phyloP scores from a whole-genome alignment of 2,888 invertebrate genomes.

The Branchellion lobata region DNA sequence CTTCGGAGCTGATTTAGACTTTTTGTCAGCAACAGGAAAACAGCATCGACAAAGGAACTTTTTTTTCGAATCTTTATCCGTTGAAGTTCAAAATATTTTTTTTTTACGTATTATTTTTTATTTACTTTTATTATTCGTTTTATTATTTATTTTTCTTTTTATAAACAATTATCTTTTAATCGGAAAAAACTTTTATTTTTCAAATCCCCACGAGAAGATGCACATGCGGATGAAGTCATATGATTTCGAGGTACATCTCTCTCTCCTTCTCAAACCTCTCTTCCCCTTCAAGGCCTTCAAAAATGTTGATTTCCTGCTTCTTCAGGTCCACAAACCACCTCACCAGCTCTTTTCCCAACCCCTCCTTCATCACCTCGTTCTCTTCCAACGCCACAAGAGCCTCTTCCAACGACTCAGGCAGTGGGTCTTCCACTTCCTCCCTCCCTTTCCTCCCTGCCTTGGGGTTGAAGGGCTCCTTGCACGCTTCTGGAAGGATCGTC shows the following conservation, averaged over 20 bases:
- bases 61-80: too few relatives aligned
- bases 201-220: too few relatives aligned
- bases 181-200: too few relatives aligned
- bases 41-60: too few relatives aligned
- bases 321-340: constrained; percentile 47
- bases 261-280: constrained; percentile 12
- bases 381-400: constrained; percentile 44
- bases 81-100: too few relatives aligned
- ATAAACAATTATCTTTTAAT: too few relatives aligned
- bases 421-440: background rate
- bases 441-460: background rate
- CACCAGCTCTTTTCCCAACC: constrained; percentile 46
- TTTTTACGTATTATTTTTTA: too few relatives aligned
- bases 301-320: constrained; percentile 39
- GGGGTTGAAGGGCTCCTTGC: background rate
- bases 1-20: too few relatives aligned
- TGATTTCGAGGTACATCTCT: constrained; percentile 3
- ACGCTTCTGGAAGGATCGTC: constrained; percentile 28
- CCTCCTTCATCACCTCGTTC: constrained; percentile 39
- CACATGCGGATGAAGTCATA: too few relatives aligned
- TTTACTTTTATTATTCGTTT: too few relatives aligned
- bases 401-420: constrained; percentile 44
- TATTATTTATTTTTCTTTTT: too few relatives aligned
- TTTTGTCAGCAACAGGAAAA: too few relatives aligned
- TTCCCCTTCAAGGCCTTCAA: background rate